A percentile compares a stretch with the other conserved stretches of the same genome.
These are phyloP conservation scores for Eulemur macaco DNA, from an alignment of 2,113 vertebrate genomes.

Conservation along the genomic window DNA sequence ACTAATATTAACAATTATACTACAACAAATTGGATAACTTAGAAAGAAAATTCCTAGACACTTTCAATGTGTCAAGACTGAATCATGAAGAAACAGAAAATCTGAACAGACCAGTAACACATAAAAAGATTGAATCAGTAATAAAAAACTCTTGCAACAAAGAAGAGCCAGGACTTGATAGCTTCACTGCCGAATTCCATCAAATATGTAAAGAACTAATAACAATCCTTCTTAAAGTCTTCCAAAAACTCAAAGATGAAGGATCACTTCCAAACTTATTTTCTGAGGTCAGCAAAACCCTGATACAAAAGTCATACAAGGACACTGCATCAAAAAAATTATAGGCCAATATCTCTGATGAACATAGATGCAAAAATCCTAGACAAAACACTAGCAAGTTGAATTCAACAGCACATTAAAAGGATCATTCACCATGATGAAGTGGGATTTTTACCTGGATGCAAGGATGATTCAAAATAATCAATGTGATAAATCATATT, in stretches of 20 bases:
- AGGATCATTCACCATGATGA: not conserved
- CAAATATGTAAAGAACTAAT: not conserved
- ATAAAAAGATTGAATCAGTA: not conserved
- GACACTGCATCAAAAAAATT: not conserved
- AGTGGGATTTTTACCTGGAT: not conserved
- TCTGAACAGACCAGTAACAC: not conserved
- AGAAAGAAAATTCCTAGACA: not conserved
- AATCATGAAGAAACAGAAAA: not conserved
- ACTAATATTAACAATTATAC: not conserved
- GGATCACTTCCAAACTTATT: not conserved
- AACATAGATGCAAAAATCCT: not conserved
- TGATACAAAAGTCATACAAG: not conserved
- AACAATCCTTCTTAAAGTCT: not conserved
- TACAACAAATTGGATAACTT: not conserved
- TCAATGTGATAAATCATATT: not conserved
- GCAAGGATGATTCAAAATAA: not conserved
- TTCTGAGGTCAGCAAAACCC: no score
- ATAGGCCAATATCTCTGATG: not conserved
- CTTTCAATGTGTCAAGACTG: not conserved
- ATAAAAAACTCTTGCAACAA: not conserved
- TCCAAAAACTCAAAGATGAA: not conserved
- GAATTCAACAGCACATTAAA: not conserved
- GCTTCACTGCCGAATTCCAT: not conserved
- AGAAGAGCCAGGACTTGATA: not conserved
- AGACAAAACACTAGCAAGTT: not conserved